Conservation (phyloP, 1,140 invertebrate species). For the Drosophila leontia region DNA sequence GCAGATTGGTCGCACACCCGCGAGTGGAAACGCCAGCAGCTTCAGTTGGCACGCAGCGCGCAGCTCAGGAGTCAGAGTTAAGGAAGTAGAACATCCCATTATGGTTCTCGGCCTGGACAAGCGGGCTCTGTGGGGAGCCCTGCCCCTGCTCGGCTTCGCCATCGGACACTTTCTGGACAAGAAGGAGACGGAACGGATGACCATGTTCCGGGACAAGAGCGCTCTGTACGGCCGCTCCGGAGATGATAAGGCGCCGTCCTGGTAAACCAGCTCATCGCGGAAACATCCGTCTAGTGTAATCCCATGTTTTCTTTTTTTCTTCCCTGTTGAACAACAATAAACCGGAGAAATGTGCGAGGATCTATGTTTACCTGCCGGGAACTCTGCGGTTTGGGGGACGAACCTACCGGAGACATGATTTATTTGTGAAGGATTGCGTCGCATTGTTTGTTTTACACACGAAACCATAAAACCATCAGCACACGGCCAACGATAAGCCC, state of each 20-base stretch:
- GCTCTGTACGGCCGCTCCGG: constrained; percentile 89
- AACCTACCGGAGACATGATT: constrained; percentile 44
- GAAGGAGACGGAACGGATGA: constrained; percentile 89
- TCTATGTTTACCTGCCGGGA: constrained; percentile 33
- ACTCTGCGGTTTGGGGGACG: constrained; percentile 44
- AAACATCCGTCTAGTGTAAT: constrained; percentile 25
- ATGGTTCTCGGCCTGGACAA: constrained; percentile 86
- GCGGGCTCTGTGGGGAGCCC: constrained; percentile 79
- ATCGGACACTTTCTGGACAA: constrained; percentile 89
- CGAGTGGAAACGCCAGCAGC: constrained; percentile 88
- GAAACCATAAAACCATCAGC: constrained; percentile 71
- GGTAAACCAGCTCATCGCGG: constrained; percentile 84
- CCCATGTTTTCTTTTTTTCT: constrained; percentile 30
- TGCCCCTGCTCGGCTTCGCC: constrained; percentile 86
- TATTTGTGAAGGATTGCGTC: constrained; percentile 75
- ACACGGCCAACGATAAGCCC: constrained; percentile 60
- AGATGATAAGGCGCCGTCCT: constrained; percentile 89
- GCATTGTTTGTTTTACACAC: constrained; percentile 66
- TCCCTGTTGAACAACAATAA: constrained; percentile 63
- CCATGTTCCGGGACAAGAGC: constrained; percentile 91
- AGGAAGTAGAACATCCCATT: constrained; percentile 60
- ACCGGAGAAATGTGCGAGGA: constrained; percentile 56
- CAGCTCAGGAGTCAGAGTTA: constrained; percentile 65
- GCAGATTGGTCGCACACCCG: constrained; percentile 89
- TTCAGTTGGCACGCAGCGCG: constrained; percentile 67